phyloP scores from a whole-genome alignment of 2,888 invertebrate species.

The Acleris cristana region DNA sequence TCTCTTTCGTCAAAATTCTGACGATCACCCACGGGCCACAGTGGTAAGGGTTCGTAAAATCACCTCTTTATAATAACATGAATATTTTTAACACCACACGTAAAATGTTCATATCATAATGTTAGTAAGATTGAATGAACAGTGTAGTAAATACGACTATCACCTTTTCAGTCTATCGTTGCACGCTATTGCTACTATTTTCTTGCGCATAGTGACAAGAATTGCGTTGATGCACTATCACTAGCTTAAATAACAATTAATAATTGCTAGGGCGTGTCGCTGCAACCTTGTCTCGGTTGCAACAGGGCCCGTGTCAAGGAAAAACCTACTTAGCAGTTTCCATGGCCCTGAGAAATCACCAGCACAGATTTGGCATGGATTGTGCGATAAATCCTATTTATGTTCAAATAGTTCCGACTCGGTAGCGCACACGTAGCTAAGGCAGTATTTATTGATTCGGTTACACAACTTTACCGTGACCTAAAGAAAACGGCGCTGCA shows the following conservation, averaged over 20 bases:
- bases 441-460: slow-evolving; percentile 31
- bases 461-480: slow-evolving; percentile 36
- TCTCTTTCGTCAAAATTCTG: no score
- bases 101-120: no score
- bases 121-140: background rate
- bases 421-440: slow-evolving; percentile 18
- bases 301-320: slow-evolving; percentile 82
- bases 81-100: no score
- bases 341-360: slow-evolving; percentile 71
- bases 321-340: slow-evolving; percentile 81
- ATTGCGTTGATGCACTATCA: slow-evolving; percentile 49
- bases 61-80: no score
- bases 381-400: slow-evolving; percentile 35
- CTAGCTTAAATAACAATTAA: slow-evolving; percentile 80
- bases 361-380: slow-evolving; percentile 43
- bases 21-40: no score
- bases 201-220: slow-evolving; percentile 19
- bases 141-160: slow-evolving; percentile 1
- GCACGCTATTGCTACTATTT: slow-evolving; percentile 25
- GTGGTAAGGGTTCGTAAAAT: no score
- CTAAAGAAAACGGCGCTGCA: slow-evolving; percentile 36
- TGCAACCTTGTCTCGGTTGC: slow-evolving; percentile 80
- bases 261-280: slow-evolving; percentile 81
- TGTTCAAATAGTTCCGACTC: slow-evolving; percentile 20
- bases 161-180: slow-evolving; percentile 19